These are phyloP conservation scores for Alitta virens DNA, from an alignment of 2,888 invertebrate species.

Conservation along the genomic window DNA sequence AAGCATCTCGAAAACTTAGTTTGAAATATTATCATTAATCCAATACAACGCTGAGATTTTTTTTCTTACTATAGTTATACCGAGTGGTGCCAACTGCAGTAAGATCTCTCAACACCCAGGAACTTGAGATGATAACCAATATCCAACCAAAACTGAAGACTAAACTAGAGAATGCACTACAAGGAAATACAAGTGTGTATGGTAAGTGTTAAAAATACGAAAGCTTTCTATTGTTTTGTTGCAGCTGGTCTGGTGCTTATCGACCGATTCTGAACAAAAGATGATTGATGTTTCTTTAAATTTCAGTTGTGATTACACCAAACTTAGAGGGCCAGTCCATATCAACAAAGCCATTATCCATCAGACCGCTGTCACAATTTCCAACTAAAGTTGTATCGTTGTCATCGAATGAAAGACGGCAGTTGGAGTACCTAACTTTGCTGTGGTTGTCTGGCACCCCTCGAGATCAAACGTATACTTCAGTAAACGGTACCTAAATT, in stretches of 20 bases:
- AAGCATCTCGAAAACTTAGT: too few relatives aligned
- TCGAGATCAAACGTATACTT: slow-evolving; percentile 28
- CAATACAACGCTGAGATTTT: too few relatives aligned
- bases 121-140: slow-evolving; percentile 30
- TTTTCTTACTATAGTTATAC: not conserved
- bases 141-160: not conserved
- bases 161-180: too few relatives aligned
- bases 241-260: too few relatives aligned
- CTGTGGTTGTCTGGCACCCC: slow-evolving; percentile 38
- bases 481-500: too few relatives aligned
- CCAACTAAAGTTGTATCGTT: slow-evolving; percentile 29
- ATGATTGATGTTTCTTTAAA: too few relatives aligned
- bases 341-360: not conserved
- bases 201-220: too few relatives aligned
- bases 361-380: slow-evolving; percentile 29
- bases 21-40: too few relatives aligned
- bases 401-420: slow-evolving; percentile 33
- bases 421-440: slow-evolving; percentile 43
- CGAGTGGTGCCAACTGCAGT: not conserved
- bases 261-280: too few relatives aligned
- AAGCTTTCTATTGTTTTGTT: too few relatives aligned
- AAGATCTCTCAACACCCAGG: not conserved
- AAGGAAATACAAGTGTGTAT: too few relatives aligned
- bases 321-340: not conserved
- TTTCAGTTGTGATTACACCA: slow-evolving; percentile 5